These are phyloP conservation scores for Megaustenia siamemsis DNA, from an alignment of 2,888 invertebrate species.

Conservation along the genomic window DNA sequence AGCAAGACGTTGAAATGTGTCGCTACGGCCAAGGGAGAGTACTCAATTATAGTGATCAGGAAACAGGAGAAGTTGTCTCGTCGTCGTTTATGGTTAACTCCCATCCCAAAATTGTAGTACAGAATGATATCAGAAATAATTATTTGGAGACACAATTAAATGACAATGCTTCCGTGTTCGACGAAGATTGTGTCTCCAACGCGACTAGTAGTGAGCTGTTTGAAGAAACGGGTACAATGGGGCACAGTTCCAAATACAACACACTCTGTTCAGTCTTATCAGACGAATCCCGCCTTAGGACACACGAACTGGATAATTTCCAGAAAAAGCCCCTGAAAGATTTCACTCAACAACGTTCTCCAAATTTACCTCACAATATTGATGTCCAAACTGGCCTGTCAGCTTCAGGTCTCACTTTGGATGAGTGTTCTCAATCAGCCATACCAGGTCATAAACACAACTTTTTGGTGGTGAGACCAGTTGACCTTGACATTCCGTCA, in stretches of 20 bases:
- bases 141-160: conserved; percentile 23
- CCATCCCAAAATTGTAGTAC: background rate
- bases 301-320: background rate
- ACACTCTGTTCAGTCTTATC: no score
- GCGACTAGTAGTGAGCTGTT: background rate
- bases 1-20: conserved; percentile 14
- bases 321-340: background rate
- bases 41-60: background rate
- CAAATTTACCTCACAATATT: conserved; percentile 2
- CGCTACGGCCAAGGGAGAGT: background rate
- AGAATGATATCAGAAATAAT: background rate
- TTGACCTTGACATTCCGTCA: background rate
- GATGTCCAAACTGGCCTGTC: background rate
- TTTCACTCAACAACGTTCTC: background rate
- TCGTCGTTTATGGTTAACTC: background rate
- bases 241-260: no score
- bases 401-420: no score
- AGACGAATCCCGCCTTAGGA: background rate
- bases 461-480: conserved; percentile 4
- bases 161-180: background rate
- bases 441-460: background rate
- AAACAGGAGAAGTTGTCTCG: background rate
- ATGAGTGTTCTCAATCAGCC: background rate
- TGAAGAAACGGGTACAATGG: background rate
- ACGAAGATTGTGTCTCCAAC: conserved; percentile 10